phyloP scores from a whole-genome alignment of 1,140 invertebrate species.

The Formica selysi region DNA sequence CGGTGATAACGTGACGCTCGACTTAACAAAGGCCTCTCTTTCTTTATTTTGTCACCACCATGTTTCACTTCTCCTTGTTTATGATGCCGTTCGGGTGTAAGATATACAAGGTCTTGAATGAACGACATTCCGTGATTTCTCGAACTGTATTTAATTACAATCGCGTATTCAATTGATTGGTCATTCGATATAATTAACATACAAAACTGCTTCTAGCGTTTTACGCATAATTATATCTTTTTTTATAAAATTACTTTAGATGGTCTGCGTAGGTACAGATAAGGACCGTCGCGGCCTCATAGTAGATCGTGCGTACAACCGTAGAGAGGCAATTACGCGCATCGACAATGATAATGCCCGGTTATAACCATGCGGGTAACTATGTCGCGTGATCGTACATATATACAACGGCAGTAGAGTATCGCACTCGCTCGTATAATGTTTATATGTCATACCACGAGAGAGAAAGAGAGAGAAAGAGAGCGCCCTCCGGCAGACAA shows the following conservation, averaged over 20 bases:
- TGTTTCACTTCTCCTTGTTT: not conserved
- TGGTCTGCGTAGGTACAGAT: no score
- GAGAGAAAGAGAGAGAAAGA: not conserved
- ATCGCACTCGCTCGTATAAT: slow-evolving; percentile 58
- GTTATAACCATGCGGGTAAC: slow-evolving; percentile 70
- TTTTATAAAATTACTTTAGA: not conserved
- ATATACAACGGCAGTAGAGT: slow-evolving; percentile 51
- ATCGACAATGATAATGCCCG: slow-evolving; percentile 68
- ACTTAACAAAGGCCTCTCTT: slow-evolving; percentile 62
- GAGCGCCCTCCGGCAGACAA: not conserved
- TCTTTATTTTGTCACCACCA: not conserved
- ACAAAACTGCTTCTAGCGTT: not conserved
- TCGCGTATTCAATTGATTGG: not conserved
- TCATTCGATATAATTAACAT: not conserved
- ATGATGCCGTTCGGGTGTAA: slow-evolving; percentile 12
- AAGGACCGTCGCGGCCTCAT: not conserved
- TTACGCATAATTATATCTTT: not conserved
- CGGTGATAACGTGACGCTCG: slow-evolving; percentile 61
- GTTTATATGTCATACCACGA: slow-evolving; percentile 55
- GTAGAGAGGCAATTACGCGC: slow-evolving; percentile 69
- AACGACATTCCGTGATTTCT: slow-evolving; percentile 22
- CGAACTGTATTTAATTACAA: slow-evolving; percentile 22
- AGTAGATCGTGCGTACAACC: slow-evolving; percentile 59
- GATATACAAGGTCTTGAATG: slow-evolving; percentile 36
- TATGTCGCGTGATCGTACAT: slow-evolving; percentile 66